Base-by-base conservation (phyloP, 1,140 invertebrate genomes). In the Meteorus sp. region DNA sequence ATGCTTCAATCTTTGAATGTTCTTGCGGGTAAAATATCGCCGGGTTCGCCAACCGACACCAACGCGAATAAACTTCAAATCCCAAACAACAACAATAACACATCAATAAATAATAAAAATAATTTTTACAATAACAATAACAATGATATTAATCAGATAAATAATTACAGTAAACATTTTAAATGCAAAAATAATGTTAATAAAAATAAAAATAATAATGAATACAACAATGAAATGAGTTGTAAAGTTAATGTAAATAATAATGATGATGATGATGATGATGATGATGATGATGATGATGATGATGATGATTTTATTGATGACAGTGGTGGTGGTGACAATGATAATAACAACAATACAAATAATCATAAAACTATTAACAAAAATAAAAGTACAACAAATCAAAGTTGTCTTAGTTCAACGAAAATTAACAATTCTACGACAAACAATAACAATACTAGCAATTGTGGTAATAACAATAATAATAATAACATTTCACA, bases 1-100 rank as follows among this genome's bases (percentile, higher is more conserved):
- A 91, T 90, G 89, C 81, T 91, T 72, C 88, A 89, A 75, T 89
- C 89, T 59, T 78, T 90, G 75, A 89, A 89, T 81, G 85, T 87
- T 74, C 82, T 91, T 78, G 89, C 88, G 77, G 88, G 87, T 69
- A 91, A 91, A 78, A 88, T 90, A 78, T 90, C 89, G 76, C 88
- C 89, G 70, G 86, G 86, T 60, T 81, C 80, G 56, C 80, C 77
- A 8, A 81, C 78, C 51, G 81, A 81, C 62, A 78, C 76, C 66
- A 81, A 78, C 65, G 79, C 74, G 23, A 81, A 78, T 59, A 81
- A 69, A 61, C 77, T 80, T 43, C 75, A 78, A 59, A 70, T 79
- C 67, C 79, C 82, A 71, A 86, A 84, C 73, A 85, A 85, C 74
- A 86, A 77, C 61, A 75, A 74, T 61, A 81, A 74, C 52, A n/a